Evolutionary conservation across 1,140 invertebrate species (phyloP).

Genomic region (Hetaerina americana): DNA sequence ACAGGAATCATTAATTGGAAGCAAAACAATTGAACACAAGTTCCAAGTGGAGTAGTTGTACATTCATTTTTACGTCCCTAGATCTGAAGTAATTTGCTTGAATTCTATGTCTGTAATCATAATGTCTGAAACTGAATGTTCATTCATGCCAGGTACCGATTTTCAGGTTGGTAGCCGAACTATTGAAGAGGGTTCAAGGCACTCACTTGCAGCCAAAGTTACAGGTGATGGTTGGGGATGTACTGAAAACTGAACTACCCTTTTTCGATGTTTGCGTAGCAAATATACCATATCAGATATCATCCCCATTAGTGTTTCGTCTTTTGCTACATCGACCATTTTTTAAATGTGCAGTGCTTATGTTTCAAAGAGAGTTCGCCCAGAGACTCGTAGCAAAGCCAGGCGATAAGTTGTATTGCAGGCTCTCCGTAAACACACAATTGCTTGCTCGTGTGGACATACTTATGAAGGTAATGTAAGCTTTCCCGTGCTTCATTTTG

Average conservation of each 20-base stretch:
- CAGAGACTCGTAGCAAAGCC: slow-evolving; percentile 92
- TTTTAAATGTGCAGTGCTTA: slow-evolving; percentile 89
- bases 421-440: slow-evolving; percentile 94
- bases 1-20: too few species aligned
- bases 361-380: slow-evolving; percentile 99
- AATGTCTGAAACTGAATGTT: neutral
- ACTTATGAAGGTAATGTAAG: slow-evolving; percentile 94
- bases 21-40: too few species aligned
- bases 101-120: neutral
- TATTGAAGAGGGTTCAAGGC: slow-evolving; percentile 93
- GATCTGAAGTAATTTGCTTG: too few species aligned
- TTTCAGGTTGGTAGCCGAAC: slow-evolving; percentile 79
- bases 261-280: slow-evolving; percentile 99
- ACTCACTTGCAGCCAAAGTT: slow-evolving; percentile 78
- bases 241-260: slow-evolving; percentile 87
- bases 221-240: slow-evolving; percentile 88
- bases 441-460: slow-evolving; percentile 88
- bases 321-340: slow-evolving; percentile 70
- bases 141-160: slow-evolving; percentile 5
- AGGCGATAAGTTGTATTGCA: slow-evolving; percentile 94
- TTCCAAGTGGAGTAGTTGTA: too few species aligned
- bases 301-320: slow-evolving; percentile 96
- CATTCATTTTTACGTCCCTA: too few species aligned
- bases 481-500: slow-evolving; percentile 10
- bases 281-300: slow-evolving; percentile 99